Percentiles rank a stretch among this genome's conserved stretches.
Evolutionary conservation across 2,113 vertebrate genomes (phyloP).

Genomic region (Picathartes gymnocephalus): DNA sequence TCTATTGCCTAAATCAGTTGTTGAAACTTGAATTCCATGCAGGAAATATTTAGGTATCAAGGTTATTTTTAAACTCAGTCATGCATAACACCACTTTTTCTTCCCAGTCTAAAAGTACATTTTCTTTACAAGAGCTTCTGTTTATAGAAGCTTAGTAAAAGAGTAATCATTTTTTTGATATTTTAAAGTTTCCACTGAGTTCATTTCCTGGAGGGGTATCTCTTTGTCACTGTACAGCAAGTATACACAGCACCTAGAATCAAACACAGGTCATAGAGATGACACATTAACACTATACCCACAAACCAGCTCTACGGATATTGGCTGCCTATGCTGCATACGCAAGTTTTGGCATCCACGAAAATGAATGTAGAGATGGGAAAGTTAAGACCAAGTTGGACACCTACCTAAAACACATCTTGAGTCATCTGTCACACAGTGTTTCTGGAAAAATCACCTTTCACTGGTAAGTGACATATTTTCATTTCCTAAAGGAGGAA

Average conservation of each 20-base stretch:
- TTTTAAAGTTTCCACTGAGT: background rate
- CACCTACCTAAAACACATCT: background rate
- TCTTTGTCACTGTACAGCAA: background rate
- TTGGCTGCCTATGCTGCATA: background rate
- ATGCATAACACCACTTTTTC: background rate
- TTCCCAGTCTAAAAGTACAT: background rate
- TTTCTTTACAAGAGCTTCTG: background rate
- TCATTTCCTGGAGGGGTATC: background rate
- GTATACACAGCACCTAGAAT: background rate
- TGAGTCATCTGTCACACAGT: background rate
- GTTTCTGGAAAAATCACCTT: background rate
- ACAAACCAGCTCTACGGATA: background rate
- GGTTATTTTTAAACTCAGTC: background rate
- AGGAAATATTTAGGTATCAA: background rate
- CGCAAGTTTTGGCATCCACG: background rate
- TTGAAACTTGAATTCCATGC: background rate
- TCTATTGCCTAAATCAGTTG: background rate
- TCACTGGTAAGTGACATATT: background rate
- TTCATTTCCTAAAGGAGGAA: background rate
- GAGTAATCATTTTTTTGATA: accelerated
- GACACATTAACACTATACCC: background rate
- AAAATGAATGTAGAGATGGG: background rate
- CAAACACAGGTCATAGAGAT: background rate
- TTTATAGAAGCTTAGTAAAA: background rate
- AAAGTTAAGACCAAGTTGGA: background rate